Evolutionary conservation across 2,888 invertebrate species (phyloP), one percentile per base, ranked within the genome.

Genomic region (Athrips mouffetella): DNA sequence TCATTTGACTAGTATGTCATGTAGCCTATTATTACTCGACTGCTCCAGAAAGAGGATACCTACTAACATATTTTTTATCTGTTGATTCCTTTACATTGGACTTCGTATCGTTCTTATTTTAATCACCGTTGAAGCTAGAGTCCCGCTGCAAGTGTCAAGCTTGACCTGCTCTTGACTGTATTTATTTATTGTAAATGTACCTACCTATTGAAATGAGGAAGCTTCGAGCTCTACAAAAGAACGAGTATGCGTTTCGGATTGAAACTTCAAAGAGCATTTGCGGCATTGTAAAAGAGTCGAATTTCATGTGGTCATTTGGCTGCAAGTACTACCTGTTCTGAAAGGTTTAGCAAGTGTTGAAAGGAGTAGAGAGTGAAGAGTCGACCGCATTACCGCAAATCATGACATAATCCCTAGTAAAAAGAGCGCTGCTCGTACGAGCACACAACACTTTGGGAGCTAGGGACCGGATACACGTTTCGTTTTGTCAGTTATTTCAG

Each of bases 401-500:
- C 70, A 72, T 65, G 63, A 69, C 62, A 70, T 80, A 76, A 81
- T 81, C 78, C 65, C 60, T 61, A 55, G 68, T 67, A 67, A 65
- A 73, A 76, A 77, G 70, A 67, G 63, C 58, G 59, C 60, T 59
- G 62, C 59, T 54, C 55, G 61, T 60, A 54, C 49, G 63, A 61
- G 66, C 59, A 69, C 70, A 73, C 62, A 70, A 55, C 57, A 63
- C 60, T 64, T 63, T 52, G 55, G 58, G 58, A 54, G 51, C 63
- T 67, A 68, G 67, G 66, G 67, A 67, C 76, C 74, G 75, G 75
- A 78, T 73, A 73, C 69, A 70, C 70, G 73, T 73, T 75, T 67
- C 70, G 69, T 77, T 79, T 76, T 70, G 70, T 71, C 64, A 71
- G 77, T 76, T 80, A 80, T 80, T 80, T 80, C 62, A 70, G 73